Evolutionary conservation across 64 coral and sea anemone species (phyloP).

Genomic region (Montipora foliosa): DNA sequence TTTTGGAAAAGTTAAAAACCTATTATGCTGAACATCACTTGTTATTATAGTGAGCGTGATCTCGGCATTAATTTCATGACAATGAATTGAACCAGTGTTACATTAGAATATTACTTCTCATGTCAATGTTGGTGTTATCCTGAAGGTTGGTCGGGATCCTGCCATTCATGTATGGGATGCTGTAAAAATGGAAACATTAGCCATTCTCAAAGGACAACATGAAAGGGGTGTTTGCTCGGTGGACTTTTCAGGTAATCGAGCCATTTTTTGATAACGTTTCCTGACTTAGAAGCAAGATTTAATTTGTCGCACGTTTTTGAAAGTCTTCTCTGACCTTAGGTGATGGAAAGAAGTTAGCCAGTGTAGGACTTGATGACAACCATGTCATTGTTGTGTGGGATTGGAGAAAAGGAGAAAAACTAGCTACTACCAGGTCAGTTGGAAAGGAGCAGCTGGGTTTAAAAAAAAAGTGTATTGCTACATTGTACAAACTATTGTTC

Average conservation of each 20-base stretch:
- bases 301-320: neutral
- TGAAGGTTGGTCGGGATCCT: conserved; percentile 94
- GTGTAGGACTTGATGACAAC: conserved; percentile 91
- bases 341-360: conserved; percentile 92
- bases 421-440: conserved; percentile 84
- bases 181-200: conserved; percentile 86
- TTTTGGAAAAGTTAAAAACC: no score
- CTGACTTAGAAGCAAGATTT: neutral
- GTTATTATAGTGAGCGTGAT: neutral
- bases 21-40: neutral
- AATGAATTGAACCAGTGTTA: no score
- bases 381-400: conserved; percentile 97
- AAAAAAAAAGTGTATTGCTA: neutral
- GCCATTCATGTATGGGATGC: conserved; percentile 96
- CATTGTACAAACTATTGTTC: no score
- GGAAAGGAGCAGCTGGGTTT: neutral
- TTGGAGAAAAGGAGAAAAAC: conserved; percentile 94
- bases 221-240: conserved; percentile 94
- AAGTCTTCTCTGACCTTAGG: conserved; percentile 26
- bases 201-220: conserved; percentile 94
- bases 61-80: no score
- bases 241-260: conserved; percentile 88
- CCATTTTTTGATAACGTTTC: neutral
- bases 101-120: neutral
- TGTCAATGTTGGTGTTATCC: no score